phyloP scores from a whole-genome alignment of 2,797 vertebrate species.

The Ctenopoma kingsleyae region DNA sequence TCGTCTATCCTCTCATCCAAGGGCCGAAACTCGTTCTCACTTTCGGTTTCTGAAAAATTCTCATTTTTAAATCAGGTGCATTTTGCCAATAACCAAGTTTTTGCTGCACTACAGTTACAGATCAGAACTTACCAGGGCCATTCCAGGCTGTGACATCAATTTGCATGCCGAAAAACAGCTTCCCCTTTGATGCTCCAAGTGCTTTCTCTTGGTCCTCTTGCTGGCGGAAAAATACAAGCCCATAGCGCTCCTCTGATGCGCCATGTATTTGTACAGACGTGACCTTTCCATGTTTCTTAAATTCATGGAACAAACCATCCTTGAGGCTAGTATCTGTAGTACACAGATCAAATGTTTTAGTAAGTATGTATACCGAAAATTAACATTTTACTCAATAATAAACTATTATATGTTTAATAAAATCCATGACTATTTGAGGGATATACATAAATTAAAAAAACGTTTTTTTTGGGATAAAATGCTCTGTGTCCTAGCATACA shows the following conservation, averaged over 20 bases:
- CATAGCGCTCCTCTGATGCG: slow-evolving; percentile 95
- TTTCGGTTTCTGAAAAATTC: slow-evolving; percentile 92
- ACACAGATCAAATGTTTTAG: slow-evolving; percentile 32
- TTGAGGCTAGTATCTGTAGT: slow-evolving; percentile 96
- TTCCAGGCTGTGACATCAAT: slow-evolving; percentile 98
- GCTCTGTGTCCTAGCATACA: not conserved
- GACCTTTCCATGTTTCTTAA: slow-evolving; percentile 99
- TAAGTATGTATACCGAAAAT: slow-evolving; percentile 2
- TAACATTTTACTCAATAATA: not conserved
- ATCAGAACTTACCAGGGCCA: slow-evolving; percentile 90
- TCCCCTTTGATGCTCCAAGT: slow-evolving; percentile 95
- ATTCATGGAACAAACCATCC: slow-evolving; percentile 98
- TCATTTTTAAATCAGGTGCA: slow-evolving; percentile 15
- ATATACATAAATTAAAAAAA: not conserved
- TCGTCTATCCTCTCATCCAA: slow-evolving; percentile 98
- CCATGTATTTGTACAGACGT: slow-evolving; percentile 99
- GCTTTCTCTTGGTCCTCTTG: slow-evolving; percentile 99
- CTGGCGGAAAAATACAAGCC: slow-evolving; percentile 98
- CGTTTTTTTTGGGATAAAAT: slow-evolving; percentile 2
- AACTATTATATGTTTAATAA: not conserved
- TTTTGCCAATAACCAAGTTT: slow-evolving; percentile 12
- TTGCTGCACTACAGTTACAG: slow-evolving; percentile 5
- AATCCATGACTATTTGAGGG: not conserved
- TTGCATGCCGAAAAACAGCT: slow-evolving; percentile 99
- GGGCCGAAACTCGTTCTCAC: slow-evolving; percentile 97